A percentile compares a stretch with the other conserved stretches of the same genome.
Conservation (phyloP, 2,888 invertebrate species). For the Lottia gigantea region DNA sequence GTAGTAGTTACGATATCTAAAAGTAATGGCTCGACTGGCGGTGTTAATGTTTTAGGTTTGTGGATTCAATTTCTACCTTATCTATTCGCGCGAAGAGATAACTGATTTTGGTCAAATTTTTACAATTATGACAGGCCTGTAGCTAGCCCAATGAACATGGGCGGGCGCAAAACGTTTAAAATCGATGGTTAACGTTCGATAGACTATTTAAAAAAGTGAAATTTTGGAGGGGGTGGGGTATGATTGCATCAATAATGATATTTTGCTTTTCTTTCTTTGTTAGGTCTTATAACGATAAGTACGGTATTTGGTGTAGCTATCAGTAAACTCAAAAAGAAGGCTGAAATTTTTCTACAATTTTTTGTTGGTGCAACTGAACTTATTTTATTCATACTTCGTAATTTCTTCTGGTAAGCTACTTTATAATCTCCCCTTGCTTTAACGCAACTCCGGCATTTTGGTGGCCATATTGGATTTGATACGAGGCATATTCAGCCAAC, state of each 20-base stretch:
- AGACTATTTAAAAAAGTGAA: too few relatives aligned
- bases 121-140: too few relatives aligned
- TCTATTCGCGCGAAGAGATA: too few relatives aligned
- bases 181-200: too few relatives aligned
- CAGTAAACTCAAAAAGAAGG: constrained; percentile 37
- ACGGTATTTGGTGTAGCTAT: constrained; percentile 54
- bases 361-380: constrained; percentile 48
- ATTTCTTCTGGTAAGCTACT: constrained; percentile 55
- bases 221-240: too few relatives aligned
- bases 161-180: too few relatives aligned
- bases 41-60: constrained; percentile 31
- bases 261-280: too few relatives aligned
- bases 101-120: too few relatives aligned
- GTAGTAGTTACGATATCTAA: constrained; percentile 2
- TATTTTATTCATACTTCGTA: constrained; percentile 45
- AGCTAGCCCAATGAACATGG: too few relatives aligned
- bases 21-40: constrained; percentile 21
- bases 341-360: constrained; percentile 44
- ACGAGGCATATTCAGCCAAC: too few relatives aligned
- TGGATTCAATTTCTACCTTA: neutral
- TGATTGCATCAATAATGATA: too few relatives aligned
- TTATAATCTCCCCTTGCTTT: neutral
- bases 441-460: neutral
- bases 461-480: neutral
- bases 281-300: constrained; percentile 53